Evolutionary conservation across 2,113 vertebrate genomes (phyloP), one percentile per base, ranked within the genome.

Genomic region (Sinocyclocheilus grahami): DNA sequence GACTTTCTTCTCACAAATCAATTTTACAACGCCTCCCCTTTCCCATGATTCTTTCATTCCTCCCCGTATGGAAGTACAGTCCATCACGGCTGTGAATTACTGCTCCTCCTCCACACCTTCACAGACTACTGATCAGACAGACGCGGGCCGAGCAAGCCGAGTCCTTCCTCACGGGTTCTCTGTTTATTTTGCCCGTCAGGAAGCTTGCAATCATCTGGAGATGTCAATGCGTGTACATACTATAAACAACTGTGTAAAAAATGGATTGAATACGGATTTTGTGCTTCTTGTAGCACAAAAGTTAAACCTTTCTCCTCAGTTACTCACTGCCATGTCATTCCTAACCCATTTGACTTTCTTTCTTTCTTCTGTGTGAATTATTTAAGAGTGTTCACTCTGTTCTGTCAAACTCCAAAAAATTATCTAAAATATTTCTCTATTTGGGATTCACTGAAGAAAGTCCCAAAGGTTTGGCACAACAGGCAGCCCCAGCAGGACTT

Each of bases 1-100:
- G 97, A 63, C 82, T 75, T 86, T 77, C 39, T 42, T 51, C 46
- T 83, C 18, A 81, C 90, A 88, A 46, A 86, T 90, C 87, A 83
- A 76, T 78, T 87, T 83, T 84, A 67, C 71, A 85, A 39, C 63
- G 37, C 84, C 37, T 87, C 81, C 78, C 20, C 60, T 86, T 84
- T 60, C 85, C 78, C 85, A 86, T 89, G 71, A 88, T 88, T 86
- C 71, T 88, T 89, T 88, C 55, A 88, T 89, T 87, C 84, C 58
- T 82, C 51, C 30, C 63, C 20, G 60, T 89, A 53, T 82, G 75
- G 55, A 85, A 37, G 37, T 85, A 27, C 86, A 84, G 22, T 84
- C 48, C 12, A 76, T 86, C 48, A 74, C 14, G 12, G 30, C 46
- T 76, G 58, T 86, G 69, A 87, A 33, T 71, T 81, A 82, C 62